Percentiles rank a stretch among this genome's conserved stretches.
Evolutionary conservation across 2,797 vertebrate genomes (phyloP).

Genomic region (Coluber constrictor): DNA sequence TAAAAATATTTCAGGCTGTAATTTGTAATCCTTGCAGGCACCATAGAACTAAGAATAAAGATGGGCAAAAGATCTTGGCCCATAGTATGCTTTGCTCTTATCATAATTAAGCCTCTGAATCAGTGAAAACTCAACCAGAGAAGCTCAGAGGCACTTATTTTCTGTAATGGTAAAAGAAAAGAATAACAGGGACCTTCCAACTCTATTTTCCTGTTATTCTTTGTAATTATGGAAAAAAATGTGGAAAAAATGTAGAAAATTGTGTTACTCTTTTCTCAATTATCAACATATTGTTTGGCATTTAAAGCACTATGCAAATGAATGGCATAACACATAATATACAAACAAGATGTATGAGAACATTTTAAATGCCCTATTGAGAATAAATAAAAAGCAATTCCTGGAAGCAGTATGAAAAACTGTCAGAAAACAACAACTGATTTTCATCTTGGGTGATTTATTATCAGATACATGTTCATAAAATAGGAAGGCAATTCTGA

Average conservation of each 20-base stretch:
- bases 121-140: too few relatives aligned
- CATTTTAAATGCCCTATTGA: conserved; percentile 61
- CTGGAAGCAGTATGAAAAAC: conserved; percentile 54
- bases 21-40: not conserved
- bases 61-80: conserved; percentile 36
- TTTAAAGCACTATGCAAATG: conserved; percentile 40
- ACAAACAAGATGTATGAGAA: conserved; percentile 41
- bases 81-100: conserved; percentile 26
- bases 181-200: too few relatives aligned
- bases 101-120: not conserved
- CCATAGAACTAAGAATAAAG: conserved; percentile 14
- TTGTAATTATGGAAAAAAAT: too few relatives aligned
- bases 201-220: too few relatives aligned
- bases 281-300: conserved; percentile 64
- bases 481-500: conserved; percentile 34
- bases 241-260: too few relatives aligned
- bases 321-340: conserved; percentile 57
- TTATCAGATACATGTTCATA: conserved; percentile 17
- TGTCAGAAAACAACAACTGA: conserved; percentile 54
- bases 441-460: conserved; percentile 55
- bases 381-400: conserved; percentile 54
- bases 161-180: too few relatives aligned
- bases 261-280: not conserved
- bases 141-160: too few relatives aligned
- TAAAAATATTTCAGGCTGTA: not conserved